Percentiles rank a stretch among this genome's conserved stretches.
Conservation (phyloP, 2,888 invertebrate species). For the Heteromyza rotundicornis region DNA sequence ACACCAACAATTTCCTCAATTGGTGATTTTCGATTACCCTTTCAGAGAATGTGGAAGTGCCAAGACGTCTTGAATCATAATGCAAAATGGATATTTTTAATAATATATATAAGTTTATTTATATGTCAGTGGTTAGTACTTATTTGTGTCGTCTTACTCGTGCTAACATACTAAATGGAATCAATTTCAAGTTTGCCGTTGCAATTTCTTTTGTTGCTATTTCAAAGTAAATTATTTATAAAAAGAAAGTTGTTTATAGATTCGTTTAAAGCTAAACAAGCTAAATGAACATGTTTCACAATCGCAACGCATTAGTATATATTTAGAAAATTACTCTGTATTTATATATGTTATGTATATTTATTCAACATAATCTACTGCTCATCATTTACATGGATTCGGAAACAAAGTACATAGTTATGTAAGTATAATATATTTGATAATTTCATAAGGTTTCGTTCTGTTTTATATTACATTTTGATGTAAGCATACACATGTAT, state of each 20-base stretch:
- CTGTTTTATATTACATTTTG: constrained; percentile 14
- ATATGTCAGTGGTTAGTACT: background rate
- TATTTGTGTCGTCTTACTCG: background rate
- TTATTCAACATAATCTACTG: background rate
- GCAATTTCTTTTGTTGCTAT: background rate
- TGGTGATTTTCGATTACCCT: no score
- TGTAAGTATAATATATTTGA: constrained; percentile 8
- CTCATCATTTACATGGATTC: background rate
- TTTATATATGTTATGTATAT: no score
- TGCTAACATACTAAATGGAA: no score
- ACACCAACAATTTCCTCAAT: no score
- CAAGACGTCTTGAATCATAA: no score
- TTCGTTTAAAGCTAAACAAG: constrained; percentile 11
- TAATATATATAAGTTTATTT: background rate
- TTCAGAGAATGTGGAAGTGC: no score
- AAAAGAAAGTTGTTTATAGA: background rate
- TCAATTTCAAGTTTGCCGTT: no score
- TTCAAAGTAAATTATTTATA: background rate
- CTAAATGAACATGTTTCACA: constrained; percentile 1
- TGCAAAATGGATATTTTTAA: no score
- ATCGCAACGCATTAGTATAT: background rate
- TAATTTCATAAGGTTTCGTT: constrained; percentile 14
- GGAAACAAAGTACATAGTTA: constrained; percentile 5
- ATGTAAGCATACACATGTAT: constrained; percentile 25
- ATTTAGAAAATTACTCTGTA: no score